Conservation (phyloP, 2,113 vertebrate genomes). For the Vireo altiloquus region DNA sequence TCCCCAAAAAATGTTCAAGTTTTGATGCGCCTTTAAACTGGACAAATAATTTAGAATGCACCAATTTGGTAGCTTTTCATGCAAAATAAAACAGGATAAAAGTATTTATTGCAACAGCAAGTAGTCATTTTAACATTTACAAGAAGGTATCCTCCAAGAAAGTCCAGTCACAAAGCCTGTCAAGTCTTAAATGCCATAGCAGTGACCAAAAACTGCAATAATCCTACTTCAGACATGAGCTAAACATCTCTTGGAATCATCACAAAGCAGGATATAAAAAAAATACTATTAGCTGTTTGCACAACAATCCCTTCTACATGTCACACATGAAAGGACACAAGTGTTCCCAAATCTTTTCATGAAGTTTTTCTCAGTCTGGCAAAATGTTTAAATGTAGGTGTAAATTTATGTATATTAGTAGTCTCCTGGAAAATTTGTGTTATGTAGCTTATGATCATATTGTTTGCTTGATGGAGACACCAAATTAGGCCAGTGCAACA, state of each 20-base stretch:
- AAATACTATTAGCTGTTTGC: background rate
- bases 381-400: background rate
- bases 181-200: background rate
- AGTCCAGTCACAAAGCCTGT: background rate
- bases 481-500: background rate
- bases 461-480: background rate
- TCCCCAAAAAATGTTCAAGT: background rate
- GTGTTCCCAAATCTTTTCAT: background rate
- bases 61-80: background rate
- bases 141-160: background rate
- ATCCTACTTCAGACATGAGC: background rate
- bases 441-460: background rate
- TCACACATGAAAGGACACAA: background rate
- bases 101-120: background rate
- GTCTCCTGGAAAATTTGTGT: background rate
- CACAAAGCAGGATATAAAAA: background rate
- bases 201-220: background rate
- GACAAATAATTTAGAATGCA: background rate
- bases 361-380: background rate
- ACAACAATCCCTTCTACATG: background rate
- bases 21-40: background rate
- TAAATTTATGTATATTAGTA: background rate
- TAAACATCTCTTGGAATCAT: background rate
- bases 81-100: background rate
- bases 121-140: background rate